These are phyloP conservation scores for Petrolisthes cinctipes DNA, from an alignment of 2,888 invertebrate genomes.

Conservation along the genomic window DNA sequence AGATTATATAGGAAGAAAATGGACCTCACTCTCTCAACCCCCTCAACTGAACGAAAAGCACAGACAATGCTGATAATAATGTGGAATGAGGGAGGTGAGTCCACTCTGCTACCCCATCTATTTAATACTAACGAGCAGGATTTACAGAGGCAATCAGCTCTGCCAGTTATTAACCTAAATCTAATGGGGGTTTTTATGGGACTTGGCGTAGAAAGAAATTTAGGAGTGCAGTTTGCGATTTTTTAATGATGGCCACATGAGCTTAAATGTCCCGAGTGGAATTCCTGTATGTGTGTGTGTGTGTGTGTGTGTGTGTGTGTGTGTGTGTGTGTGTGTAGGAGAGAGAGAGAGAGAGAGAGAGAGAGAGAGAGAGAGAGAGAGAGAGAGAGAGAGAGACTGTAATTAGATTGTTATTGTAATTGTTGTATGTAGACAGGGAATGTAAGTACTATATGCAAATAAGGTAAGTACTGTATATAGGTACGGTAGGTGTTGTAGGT, in stretches of 20 bases:
- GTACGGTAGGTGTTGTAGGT: too few relatives aligned
- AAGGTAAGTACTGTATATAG: too few relatives aligned
- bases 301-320: not conserved
- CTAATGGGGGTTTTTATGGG: slow-evolving; percentile 41
- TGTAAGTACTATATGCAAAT: too few relatives aligned
- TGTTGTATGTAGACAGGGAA: too few relatives aligned
- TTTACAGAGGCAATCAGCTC: slow-evolving; percentile 36
- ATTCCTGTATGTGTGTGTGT: slow-evolving; percentile 2
- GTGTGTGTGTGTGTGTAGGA: not conserved
- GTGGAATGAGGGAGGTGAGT: not conserved
- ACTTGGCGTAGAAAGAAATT: slow-evolving; percentile 40
- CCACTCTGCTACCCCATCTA: slow-evolving; percentile 4
- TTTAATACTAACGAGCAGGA: slow-evolving; percentile 39
- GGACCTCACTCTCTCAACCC: not conserved
- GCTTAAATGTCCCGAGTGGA: not conserved
- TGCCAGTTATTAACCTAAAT: slow-evolving; percentile 44
- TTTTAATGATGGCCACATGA: slow-evolving; percentile 34
- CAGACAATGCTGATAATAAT: not conserved
- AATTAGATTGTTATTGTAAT: not conserved
- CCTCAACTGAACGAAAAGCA: not conserved
- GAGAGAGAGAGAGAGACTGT: not conserved
- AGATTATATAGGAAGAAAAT: not conserved
- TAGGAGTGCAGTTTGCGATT: slow-evolving; percentile 34
- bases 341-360: not conserved
- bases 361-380: slow-evolving; percentile 11